These are phyloP conservation scores for Elanus axillaris DNA, from an alignment of 2,113 vertebrate genomes.

Conservation along the genomic window DNA sequence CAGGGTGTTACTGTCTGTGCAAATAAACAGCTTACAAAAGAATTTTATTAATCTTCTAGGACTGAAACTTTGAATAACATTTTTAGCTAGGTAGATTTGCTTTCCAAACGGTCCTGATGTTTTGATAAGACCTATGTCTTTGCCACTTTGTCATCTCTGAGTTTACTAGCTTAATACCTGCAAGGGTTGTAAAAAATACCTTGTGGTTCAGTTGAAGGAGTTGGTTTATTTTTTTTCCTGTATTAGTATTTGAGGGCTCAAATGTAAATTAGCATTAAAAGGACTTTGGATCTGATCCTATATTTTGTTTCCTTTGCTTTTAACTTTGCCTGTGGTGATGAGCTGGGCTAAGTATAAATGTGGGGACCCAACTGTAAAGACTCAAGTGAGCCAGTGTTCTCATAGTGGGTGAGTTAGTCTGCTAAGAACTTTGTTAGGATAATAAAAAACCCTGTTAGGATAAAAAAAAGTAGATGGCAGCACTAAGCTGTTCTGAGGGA, in stretches of 20 bases:
- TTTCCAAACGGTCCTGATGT: neutral
- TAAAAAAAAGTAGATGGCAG: conserved; percentile 44
- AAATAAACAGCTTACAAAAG: conserved; percentile 41
- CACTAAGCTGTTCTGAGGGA: conserved; percentile 32
- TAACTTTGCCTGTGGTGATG: neutral
- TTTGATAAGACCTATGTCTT: neutral
- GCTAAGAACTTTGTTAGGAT: neutral
- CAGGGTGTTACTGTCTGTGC: neutral
- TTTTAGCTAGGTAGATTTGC: neutral
- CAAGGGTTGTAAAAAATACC: neutral
- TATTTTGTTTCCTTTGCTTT: neutral
- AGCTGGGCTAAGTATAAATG: neutral
- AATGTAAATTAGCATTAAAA: neutral
- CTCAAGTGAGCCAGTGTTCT: neutral
- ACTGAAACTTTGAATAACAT: neutral
- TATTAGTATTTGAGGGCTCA: neutral
- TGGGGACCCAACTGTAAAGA: neutral
- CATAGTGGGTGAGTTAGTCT: neutral
- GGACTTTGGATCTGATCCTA: neutral
- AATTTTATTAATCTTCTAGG: conserved; percentile 19
- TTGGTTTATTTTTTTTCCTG: neutral
- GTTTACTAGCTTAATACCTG: neutral
- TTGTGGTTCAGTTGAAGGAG: neutral
- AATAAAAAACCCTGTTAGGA: neutral
- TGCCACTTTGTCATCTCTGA: neutral